Base-by-base conservation (phyloP, 2,888 invertebrate species). In the Parasteatoda lunata region DNA sequence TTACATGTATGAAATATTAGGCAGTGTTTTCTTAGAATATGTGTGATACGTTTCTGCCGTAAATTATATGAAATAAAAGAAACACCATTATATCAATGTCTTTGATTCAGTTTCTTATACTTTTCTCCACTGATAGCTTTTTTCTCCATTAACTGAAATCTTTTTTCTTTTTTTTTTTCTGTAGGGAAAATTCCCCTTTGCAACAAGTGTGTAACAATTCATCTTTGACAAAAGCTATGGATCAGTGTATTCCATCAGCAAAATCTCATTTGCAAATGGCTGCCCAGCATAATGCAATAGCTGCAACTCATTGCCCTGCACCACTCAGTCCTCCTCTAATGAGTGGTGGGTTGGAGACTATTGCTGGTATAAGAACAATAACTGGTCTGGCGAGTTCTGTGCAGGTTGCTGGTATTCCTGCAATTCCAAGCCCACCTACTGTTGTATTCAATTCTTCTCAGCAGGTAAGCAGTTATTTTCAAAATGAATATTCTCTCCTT, bases 401-500 rank as follows among this genome's bases (percentile, higher is more conserved):
- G 52, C 88, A 86, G 77, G 82, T 90, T 5, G 87, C 85, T 54
- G 77, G 89, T 11, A 88, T 89, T 51, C 89, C 89, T 70, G 86
- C 96, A 51, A 96, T 97, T 89, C 97, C 97, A 54, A 97, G 96
- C 79, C 97, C 97, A 30, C 95, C 95, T 47, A 95, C 96, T 13
- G 89, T 96, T 80, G 93, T 96, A 87, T 96, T 95, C 91, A 96
- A 96, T 91, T 95, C 96, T 52, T 95, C 96, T 70, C 95, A 95
- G 91, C 87, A 77, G 75, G 88, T 86, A 59, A 15, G 30, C 30
- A 30, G 30, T 30, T 1, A 30, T 30, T 30, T 30, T 30, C 30
- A 30, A 30, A 30, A 30, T 30, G 30, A 30, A 30, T 30, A 30
- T 30, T 68, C 30, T n/a, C 3, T 15, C 9, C 30, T 3, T 15